Conservation (phyloP, 2,888 invertebrate species). For the Cantharis rustica region DNA sequence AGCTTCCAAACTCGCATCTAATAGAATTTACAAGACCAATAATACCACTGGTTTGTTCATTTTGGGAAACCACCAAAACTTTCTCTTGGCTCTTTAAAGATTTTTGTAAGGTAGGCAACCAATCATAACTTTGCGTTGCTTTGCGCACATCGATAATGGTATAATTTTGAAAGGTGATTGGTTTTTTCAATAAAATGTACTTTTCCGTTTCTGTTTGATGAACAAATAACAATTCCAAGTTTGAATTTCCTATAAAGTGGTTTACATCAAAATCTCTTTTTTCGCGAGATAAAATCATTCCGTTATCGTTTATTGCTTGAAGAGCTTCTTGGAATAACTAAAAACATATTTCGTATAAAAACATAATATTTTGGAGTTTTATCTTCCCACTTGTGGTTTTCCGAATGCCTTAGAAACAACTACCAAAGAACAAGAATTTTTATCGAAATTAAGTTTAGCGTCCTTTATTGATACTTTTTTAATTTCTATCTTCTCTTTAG, state of each 20-base stretch:
- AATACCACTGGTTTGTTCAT: constrained; percentile 46
- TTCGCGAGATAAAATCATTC: neutral
- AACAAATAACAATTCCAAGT: neutral
- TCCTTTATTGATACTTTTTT: constrained; percentile 64
- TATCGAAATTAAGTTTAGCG: neutral
- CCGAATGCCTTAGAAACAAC: neutral
- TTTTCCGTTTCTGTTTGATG: neutral
- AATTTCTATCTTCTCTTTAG: constrained; percentile 59
- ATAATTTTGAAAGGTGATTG: neutral
- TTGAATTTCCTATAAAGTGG: neutral
- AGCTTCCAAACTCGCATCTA: constrained; percentile 64
- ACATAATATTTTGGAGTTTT: neutral
- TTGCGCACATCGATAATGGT: neutral
- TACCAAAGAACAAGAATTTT: neutral
- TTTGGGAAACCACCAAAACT: neutral
- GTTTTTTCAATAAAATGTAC: neutral
- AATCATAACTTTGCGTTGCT: neutral
- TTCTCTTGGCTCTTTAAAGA: neutral
- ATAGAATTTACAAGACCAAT: constrained; percentile 87
- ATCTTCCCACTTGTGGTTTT: neutral
- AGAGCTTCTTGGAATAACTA: neutral
- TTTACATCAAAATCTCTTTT: neutral
- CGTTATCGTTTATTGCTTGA: constrained; percentile 1
- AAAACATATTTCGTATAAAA: too few relatives aligned
- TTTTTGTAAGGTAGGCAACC: neutral